These are phyloP conservation scores for Tachysurus fulvidraco DNA, from an alignment of 2,113 vertebrate genomes.

Conservation along the genomic window DNA sequence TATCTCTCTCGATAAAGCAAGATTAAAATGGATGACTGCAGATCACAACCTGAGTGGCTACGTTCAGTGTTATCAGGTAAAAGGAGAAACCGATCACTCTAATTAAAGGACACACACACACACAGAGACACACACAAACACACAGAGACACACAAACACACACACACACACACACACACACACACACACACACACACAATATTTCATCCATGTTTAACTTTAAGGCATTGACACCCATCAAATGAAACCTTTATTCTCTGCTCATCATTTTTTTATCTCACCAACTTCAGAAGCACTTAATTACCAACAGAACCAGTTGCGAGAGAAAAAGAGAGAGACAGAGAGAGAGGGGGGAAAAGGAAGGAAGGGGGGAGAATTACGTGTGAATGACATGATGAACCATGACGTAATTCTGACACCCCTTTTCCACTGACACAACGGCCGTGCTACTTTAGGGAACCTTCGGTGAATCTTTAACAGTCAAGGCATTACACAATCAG, in stretches of 20 bases:
- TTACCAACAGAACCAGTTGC: constrained; percentile 37
- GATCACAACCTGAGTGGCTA: constrained; percentile 26
- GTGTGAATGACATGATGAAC: not conserved
- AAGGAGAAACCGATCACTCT: constrained; percentile 34
- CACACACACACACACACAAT: not conserved
- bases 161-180: not conserved
- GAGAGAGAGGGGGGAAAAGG: not conserved
- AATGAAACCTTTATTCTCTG: constrained; percentile 44
- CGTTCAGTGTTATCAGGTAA: constrained; percentile 45
- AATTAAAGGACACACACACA: constrained; percentile 28
- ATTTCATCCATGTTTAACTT: constrained; percentile 38
- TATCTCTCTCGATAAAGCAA: not conserved
- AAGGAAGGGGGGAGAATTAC: not conserved
- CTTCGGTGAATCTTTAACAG: not conserved
- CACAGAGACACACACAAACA: too few species aligned
- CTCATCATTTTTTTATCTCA: constrained; percentile 49
- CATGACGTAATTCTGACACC: constrained; percentile 10
- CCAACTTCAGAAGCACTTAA: constrained; percentile 50
- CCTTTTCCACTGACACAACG: not conserved
- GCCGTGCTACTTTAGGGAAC: not conserved
- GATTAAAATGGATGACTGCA: constrained; percentile 5
- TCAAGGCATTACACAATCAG: not conserved
- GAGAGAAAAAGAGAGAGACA: not conserved
- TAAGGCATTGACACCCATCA: constrained; percentile 38
- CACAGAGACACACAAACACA: not conserved